Base-by-base conservation (phyloP, 1,140 invertebrate species). In the Temnothorax longispinosus region DNA sequence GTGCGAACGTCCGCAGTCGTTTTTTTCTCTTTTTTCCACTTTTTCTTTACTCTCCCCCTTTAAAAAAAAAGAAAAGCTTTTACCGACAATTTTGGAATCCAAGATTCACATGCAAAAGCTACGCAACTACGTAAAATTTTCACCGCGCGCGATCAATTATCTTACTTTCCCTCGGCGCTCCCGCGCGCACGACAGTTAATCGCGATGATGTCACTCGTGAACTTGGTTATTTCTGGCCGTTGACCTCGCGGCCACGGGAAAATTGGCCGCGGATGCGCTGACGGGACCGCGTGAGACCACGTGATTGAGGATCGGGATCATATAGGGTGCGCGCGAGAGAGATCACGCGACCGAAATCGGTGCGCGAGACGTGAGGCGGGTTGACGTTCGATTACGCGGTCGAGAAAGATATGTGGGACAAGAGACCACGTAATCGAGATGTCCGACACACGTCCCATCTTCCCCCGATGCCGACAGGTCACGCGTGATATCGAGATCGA, bases 41-140 rank as follows among this genome's bases (percentile, higher is more conserved):
- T 82, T 47, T 64, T 67, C 21, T 41, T 47, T 69, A 69, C 38
- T 44, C 0, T 0, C 65, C 65, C 41, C 65, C 65, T 6, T 4
- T 15, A 85, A 77, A 41, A 67, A 67, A 75, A 60, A 85, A 84
- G 87, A 32, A 85, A 89, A 64, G 76, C 13, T 64, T 87, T 78
- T 15, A 44, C 47, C 50, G 81, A 64, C 35, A 69, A 74, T 90
- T 75, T 84, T 58, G 72, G 85, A 88, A 64, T 82, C 58, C 81
- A 65, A 77, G 77, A 81, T 69, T 86, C 75, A 78, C 84, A 90
- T 90, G 88, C 87, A 90, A 90, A 90, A 88, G 72, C 87, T 90
- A 90, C 87, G 77, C 44, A 85, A 75, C 88, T 88, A 89, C 77
- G 44, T 77, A 82, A 87, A 56, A 72, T 82, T 87, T 69, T 69